Percentiles rank a stretch among this genome's conserved stretches.
Evolutionary conservation across 1,140 invertebrate genomes (phyloP).

Genomic region (Plutomurus gul): DNA sequence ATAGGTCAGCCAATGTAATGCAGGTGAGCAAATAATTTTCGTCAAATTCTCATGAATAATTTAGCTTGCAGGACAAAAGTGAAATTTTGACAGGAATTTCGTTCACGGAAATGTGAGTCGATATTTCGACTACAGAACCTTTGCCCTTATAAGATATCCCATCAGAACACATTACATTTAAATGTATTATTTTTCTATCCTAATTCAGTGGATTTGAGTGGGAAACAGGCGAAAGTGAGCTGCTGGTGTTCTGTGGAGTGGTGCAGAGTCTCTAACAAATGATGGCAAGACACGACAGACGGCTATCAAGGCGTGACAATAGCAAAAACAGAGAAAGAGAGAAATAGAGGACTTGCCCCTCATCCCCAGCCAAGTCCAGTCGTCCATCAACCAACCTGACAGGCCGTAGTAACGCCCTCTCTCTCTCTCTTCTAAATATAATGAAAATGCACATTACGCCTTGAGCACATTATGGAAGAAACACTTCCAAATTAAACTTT

Average conservation of each 20-base stretch:
- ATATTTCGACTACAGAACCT: too few relatives aligned
- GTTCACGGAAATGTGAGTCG: too few relatives aligned
- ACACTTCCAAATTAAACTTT: constrained; percentile 22
- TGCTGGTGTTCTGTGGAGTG: neutral
- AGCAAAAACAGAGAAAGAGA: constrained; percentile 6
- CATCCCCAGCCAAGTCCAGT: constrained; percentile 20
- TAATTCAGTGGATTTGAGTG: constrained; percentile 1
- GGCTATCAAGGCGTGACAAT: constrained; percentile 36
- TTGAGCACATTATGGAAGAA: neutral
- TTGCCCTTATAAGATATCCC: too few relatives aligned
- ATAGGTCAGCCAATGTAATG: too few relatives aligned
- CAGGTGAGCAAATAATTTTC: too few relatives aligned
- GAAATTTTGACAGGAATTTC: too few relatives aligned
- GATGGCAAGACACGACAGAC: constrained; percentile 31
- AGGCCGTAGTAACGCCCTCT: constrained; percentile 10
- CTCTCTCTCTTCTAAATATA: constrained; percentile 9
- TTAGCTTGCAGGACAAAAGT: too few relatives aligned
- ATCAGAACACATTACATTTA: neutral
- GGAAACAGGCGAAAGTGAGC: neutral
- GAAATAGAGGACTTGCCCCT: neutral
- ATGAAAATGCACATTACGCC: neutral
- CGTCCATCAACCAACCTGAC: constrained; percentile 27
- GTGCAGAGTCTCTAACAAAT: constrained; percentile 12
- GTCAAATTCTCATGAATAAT: too few relatives aligned
- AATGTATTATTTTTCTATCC: neutral